Percentiles rank a stretch among this genome's conserved stretches.
Conservation (phyloP, 2,113 vertebrate genomes). For the Leucoraja erinaceus region DNA sequence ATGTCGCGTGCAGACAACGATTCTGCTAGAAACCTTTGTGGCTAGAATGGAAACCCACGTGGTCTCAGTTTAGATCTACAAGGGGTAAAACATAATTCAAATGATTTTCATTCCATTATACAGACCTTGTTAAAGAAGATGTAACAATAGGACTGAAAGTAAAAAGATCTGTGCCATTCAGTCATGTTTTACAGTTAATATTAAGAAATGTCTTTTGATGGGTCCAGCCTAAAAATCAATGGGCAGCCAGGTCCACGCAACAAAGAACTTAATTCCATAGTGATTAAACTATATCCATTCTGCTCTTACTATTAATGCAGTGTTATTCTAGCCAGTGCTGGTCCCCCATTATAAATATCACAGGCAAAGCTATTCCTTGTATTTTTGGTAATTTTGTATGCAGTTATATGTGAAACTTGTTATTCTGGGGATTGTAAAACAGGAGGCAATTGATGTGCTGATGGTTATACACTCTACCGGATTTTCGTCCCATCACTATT, state of each 20-base stretch:
- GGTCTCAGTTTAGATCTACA: conserved; percentile 14
- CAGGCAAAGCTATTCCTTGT: too few relatives aligned
- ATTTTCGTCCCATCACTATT: neutral
- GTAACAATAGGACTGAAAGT: neutral
- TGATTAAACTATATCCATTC: neutral
- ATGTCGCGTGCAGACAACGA: conserved; percentile 3
- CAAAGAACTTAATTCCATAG: conserved; percentile 5
- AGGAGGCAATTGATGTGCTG: too few relatives aligned
- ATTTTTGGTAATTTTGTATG: neutral
- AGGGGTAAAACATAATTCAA: neutral
- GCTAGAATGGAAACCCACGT: neutral
- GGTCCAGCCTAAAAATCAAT: neutral
- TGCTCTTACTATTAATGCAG: neutral
- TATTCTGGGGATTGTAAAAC: neutral
- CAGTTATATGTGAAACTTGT: neutral
- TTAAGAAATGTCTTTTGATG: neutral
- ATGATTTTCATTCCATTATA: conserved; percentile 1
- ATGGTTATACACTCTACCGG: too few relatives aligned
- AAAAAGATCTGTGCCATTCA: neutral
- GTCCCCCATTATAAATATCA: neutral
- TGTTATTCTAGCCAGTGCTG: neutral
- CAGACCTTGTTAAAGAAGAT: neutral
- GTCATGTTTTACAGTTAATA: neutral
- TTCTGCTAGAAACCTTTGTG: neutral
- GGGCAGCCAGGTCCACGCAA: neutral